Base-by-base conservation (phyloP, 2,888 invertebrate species). In the Hofmannophila pseudospretella region DNA sequence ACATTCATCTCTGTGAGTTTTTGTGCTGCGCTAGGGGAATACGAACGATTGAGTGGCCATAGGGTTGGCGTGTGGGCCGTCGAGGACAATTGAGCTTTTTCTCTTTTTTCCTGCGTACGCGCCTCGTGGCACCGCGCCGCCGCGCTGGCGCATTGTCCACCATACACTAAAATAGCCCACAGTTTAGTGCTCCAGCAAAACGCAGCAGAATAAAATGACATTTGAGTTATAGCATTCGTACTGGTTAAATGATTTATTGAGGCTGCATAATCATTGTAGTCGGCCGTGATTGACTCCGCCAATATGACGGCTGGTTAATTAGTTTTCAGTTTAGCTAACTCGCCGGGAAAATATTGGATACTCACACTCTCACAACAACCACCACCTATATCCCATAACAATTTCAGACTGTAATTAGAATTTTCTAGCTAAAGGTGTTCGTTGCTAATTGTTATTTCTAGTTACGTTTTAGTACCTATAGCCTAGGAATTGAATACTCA, bases 21-120 rank as follows among this genome's bases (percentile, higher is more conserved):
- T 52, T 54, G 45, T 71, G 48, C 58, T 41, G 49, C 40, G 44
- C 60, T 63, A 67, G 58, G 60, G 58, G 56, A 72, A 69, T 70
- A 72, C 67, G 67, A 67, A 73, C 80, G 78, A 81, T 80, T 79
- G 82, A 82, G 82, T 80, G 79, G 74, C 79, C 74, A 77, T 68
- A 74, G 78, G 75, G 75, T 58, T 71, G 76, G 81, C 79, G 82
- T 81, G 82, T 84, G 85, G 85, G 82, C 78, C 58, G 84, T 68
- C 57, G 74, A 79, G 79, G 71, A 79, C 82, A 77, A 80, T 82
- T 73, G 71, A 76, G 54, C 54, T 57, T 70, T 67, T 70, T 67
- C 57, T 55, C 46, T 73, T 80, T 81, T 78, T 80, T 76, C 66
- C 55, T 62, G 59, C 66, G 66, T 71, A 63, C 63, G 64, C 64